Base-by-base conservation (phyloP, 1,140 invertebrate species). In the Olivierus martensii region DNA sequence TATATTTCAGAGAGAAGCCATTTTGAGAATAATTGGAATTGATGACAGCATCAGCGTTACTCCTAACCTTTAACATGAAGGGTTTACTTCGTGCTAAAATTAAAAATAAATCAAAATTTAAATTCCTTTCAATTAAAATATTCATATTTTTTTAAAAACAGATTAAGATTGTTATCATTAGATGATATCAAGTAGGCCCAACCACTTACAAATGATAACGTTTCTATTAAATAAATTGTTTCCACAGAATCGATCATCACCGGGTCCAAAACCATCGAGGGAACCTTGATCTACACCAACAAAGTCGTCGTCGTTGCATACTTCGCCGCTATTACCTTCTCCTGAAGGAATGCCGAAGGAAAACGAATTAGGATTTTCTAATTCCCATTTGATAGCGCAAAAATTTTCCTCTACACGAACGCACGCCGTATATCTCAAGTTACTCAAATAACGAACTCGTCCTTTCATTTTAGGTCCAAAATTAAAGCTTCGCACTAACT, bases 231-330 rank as follows among this genome's bases (percentile, higher is more conserved):
- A 34, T 5, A 64, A 49, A 53, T 54, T 49, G 17, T 51, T 59
- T 19, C 61, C 59, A 39, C 64, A 61, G 49, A 66, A 63, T 39
- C 56, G 46, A 18, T 63, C 59, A 35, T 63, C 57, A 6, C 62
- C 61, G 2, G 56, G 53, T 37, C 59, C 59, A 37, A 53, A 57
- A 0, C 59, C 60, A 22, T 62, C 55, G 10, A 55, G 57, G 7
- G 58, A 64, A 12, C 59, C 14, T 74, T 97, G 53, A 83, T 91
- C 46, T 88, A 87, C 63, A 87, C 88, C 66, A 87, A 91, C 21
- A 81, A 87, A 61, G 81, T 96, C 60, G 85, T 98, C 59, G 90
- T 98, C 52, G 86, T 97, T 67, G 92, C 63, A 61, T 7, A 53
- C 17, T 10, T 49, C 51, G 12, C 60, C 60, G 1, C 51, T 62